Evolutionary conservation across 30 jellyfish, hydroid and myxozoan species (phyloP).

Genomic region (Chrysaora quinquecirrha): DNA sequence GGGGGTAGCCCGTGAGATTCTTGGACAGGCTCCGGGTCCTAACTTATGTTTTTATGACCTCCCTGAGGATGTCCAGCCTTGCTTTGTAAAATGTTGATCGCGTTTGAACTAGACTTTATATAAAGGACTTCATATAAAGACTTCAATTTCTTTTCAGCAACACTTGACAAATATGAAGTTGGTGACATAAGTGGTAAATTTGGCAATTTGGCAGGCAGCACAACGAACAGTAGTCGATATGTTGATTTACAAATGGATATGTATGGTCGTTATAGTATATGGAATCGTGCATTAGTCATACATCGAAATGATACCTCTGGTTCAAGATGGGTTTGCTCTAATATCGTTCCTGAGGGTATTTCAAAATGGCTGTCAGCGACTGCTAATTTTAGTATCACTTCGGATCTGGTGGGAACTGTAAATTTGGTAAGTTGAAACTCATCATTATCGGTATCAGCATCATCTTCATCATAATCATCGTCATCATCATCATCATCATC

Average conservation of each 20-base stretch:
- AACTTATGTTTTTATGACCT: no score
- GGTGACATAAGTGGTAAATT: constrained; percentile 95
- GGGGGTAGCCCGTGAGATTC: no score
- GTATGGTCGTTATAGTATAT: constrained; percentile 73
- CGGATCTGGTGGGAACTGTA: constrained; percentile 68
- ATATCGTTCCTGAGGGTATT: constrained; percentile 54
- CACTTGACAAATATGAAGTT: constrained; percentile 87
- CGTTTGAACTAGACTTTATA: no score
- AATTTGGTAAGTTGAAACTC: constrained; percentile 64
- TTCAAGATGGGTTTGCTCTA: constrained; percentile 83
- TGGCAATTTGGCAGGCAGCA: constrained; percentile 71
- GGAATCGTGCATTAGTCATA: constrained; percentile 80
- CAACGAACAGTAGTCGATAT: background rate
- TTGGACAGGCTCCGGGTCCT: no score
- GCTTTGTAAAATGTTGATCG: no score
- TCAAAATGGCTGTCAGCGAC: constrained; percentile 61
- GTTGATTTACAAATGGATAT: constrained; percentile 72
- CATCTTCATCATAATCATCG: no score
- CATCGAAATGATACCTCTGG: constrained; percentile 72
- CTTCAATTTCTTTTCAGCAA: constrained; percentile 57
- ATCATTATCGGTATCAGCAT: no score
- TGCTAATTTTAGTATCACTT: constrained; percentile 53
- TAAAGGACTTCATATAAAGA: no score
- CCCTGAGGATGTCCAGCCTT: no score
- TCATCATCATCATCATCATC: no score